Base-by-base conservation (phyloP, 2,888 invertebrate genomes). In the Danaus chrysippus region DNA sequence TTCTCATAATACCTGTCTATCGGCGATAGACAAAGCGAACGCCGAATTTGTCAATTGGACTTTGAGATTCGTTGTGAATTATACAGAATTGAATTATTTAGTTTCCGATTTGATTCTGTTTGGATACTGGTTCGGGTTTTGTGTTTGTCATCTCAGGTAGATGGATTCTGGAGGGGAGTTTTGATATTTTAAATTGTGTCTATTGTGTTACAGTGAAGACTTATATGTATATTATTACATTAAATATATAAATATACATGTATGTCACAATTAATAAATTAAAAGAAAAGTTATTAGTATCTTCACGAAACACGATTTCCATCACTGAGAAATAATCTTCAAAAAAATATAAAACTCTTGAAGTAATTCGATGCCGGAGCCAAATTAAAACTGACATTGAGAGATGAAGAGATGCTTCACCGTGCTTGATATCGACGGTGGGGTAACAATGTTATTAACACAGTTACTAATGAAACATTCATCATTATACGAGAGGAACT, bases 311-410 rank as follows among this genome's bases (percentile, higher is more conserved):
- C 23, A 34, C 8, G 23, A 34, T 58, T 86, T 79, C 70, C 76
- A 78, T 74, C 76, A 75, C 79, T 77, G 78, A 78, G 75, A 74
- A 75, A 76, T 75, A 72, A 72, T 76, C 76, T 82, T 81, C 81
- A 73, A 84, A 89, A 89, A 86, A n/a, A n/a, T n/a, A 90, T 87
- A 87, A 86, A 82, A 81, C 84, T 81, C 77, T 77, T 82, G 82
- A 86, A 80, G 89, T 88, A 91, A 90, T 84, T 79, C 82, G 90
- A 91, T 80, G 82, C 86, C 76, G 73, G 79, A 76, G 77, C 79
- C 83, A 91, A 91, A 91, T 91, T 89, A 90, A 87, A 82, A 81
- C 84, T 82, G 90, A 91, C 90, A 86, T 85, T 90, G 90, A 91
- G 86, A 88, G 86, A 91, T 91, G 89, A 90, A 85, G 86, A 82